Conservation (phyloP, 2,113 vertebrate genomes). For the Probosciger aterrimus region DNA sequence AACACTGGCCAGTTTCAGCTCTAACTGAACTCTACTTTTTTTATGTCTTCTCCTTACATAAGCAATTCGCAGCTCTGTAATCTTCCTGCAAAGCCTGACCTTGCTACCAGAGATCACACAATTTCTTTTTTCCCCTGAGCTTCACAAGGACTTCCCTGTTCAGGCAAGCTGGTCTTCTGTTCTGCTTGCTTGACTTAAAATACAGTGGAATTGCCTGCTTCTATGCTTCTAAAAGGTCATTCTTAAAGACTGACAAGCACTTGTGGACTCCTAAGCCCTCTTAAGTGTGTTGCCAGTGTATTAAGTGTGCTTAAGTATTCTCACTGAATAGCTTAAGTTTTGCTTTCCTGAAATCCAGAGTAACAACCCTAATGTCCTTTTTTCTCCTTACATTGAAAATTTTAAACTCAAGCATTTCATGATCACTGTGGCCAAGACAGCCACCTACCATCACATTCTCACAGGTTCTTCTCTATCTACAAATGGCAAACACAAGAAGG, state of each 20-base stretch:
- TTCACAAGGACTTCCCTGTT: background rate
- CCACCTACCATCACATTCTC: background rate
- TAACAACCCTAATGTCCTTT: background rate
- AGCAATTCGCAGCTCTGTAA: background rate
- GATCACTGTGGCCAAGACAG: background rate
- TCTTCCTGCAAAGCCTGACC: background rate
- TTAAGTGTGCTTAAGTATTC: too few species aligned
- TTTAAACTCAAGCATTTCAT: background rate
- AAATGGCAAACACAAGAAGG: background rate
- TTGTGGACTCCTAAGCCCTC: background rate
- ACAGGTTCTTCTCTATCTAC: background rate
- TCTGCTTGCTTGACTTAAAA: background rate
- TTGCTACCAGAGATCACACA: background rate
- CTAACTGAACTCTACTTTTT: background rate
- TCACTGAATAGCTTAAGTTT: background rate
- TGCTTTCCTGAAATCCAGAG: background rate
- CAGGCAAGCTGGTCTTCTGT: background rate
- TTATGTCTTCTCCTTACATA: background rate
- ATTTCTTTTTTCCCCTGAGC: background rate
- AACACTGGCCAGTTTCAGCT: background rate
- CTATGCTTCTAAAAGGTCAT: background rate
- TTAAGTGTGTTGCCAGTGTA: too few species aligned
- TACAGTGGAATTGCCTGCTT: background rate
- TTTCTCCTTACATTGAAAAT: background rate
- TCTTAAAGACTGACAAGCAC: background rate